Base-by-base conservation (phyloP, 2,888 invertebrate genomes). In the Zaprionus lineosus region DNA sequence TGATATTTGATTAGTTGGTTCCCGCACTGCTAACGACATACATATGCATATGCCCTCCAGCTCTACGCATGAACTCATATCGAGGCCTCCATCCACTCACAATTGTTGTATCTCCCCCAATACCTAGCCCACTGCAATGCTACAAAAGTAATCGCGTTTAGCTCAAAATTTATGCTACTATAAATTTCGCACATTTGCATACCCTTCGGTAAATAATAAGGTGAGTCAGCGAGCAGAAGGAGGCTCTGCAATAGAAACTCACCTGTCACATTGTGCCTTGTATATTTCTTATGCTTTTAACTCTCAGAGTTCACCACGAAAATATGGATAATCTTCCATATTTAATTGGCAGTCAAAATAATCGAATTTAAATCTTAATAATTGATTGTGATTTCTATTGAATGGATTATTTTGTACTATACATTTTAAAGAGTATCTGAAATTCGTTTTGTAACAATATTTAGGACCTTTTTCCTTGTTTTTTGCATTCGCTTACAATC, bases 61-160 rank as follows among this genome's bases (percentile, higher is more conserved):
- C 21, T 9, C 58, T 2, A 31, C 3, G n/a, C 7, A 4, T 14
- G 6, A 5, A 3, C 9, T 14, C n/a, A n/a, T n/a, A 15, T 11
- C 36, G 28, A 34, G 28, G 15, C 36, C 44, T 29, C 31, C 40
- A 53, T 53, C 44, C 41, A 41, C 43, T 34, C 21, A 16, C 43
- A 19, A 46, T 41, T 41, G 48, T 19, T 18, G 15, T 1, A 41
- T 40, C 28, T 12, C 28, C 5, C 9, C 9, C 44, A 14, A 19
- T 36, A 19, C 26, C 46, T 12, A 14, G n/a, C 19, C 8, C n/a
- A 44, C 39, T 48, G 41, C 44, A 68, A 64, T 64, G 60, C 67
- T 51, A 55, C 61, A 68, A 71, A 77, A 60, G 78, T 78, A 84
- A 78, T 84, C 84, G 78, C 84, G 83, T 79, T 79, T 74, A 56